Evolutionary conservation across 2,888 invertebrate genomes (phyloP), one percentile per base, ranked within the genome.

Genomic region (Leucophora obtusa): DNA sequence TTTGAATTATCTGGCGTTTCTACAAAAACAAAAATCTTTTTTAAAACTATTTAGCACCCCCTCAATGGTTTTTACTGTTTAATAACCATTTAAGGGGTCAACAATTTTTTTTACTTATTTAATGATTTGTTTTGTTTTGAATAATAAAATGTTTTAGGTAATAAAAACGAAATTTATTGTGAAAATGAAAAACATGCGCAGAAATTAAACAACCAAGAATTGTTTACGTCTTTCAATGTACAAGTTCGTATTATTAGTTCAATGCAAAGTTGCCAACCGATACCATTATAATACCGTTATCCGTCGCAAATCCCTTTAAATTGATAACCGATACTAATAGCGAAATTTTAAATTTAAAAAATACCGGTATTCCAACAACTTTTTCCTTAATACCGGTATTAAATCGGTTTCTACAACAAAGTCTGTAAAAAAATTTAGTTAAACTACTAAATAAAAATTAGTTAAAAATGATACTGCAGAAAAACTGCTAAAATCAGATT

Each of bases 121-220:
- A 74, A 66, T 62, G 28, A 54, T n/a, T n/a, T n/a, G 21, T 21
- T 58, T 60, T 75, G 33, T 69, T 74, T 66, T 74, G 66, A 54
- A 58, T 24, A 14, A 2, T 17, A 33, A 43, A n/a, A 24, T 63
- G 59, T 72, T 70, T 68, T 70, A 24, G 50, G 11, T 38, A 72
- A 66, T 28, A 28, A 73, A 58, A 18, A 24, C 35, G 43, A 53
- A 66, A 53, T n/a, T n/a, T 47, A 47, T 47, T 47, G 60, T 60
- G 66, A n/a, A 58, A 54, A 65, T 65, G 43, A 54, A 62, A 78
- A 63, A 38, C 68, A 73, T 78, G 72, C 78, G 78, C 78, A 78
- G 62, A 73, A 69, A 35, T 56, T 56, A 50, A 60, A 74, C 18
- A 1, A 50, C 56, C 51, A 65, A 73, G 21, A 68, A 50, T 63